phyloP scores from a whole-genome alignment of 2,888 invertebrate genomes.

The Lottia gigantea region DNA sequence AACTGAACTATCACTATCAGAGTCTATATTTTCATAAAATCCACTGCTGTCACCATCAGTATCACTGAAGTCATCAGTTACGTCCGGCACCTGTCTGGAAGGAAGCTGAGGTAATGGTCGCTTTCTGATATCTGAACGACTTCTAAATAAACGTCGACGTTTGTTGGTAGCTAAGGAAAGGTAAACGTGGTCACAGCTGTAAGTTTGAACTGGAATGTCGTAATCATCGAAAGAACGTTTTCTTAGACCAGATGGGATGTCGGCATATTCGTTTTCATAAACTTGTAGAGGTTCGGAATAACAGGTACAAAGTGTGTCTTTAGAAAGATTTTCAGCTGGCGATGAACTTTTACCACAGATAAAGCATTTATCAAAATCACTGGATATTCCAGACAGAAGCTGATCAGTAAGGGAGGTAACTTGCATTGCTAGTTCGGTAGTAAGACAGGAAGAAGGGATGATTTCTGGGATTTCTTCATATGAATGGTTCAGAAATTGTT shows the following conservation, averaged over 20 bases:
- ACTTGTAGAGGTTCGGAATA: neutral
- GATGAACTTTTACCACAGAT: neutral
- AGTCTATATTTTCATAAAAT: slow-evolving; percentile 4
- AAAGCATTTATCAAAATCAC: neutral
- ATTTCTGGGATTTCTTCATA: neutral
- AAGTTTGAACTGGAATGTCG: neutral
- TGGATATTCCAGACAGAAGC: neutral
- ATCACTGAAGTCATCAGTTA: neutral
- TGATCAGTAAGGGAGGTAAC: neutral
- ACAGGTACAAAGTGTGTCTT: neutral
- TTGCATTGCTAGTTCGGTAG: neutral
- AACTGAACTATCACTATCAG: neutral
- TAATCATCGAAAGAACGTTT: neutral
- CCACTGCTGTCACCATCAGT: neutral
- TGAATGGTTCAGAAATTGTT: neutral
- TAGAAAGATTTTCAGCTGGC: neutral
- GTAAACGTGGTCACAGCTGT: neutral
- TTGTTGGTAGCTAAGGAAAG: neutral
- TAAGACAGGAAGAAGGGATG: neutral
- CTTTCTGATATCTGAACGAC: neutral
- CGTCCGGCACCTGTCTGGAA: neutral
- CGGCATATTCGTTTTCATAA: neutral
- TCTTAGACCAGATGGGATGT: too few species aligned
- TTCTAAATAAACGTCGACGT: neutral
- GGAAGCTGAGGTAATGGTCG: neutral